Percentiles rank a stretch among this genome's conserved stretches.
These are phyloP conservation scores for Saccopteryx leptura DNA, from an alignment of 2,113 vertebrate genomes.

Conservation along the genomic window DNA sequence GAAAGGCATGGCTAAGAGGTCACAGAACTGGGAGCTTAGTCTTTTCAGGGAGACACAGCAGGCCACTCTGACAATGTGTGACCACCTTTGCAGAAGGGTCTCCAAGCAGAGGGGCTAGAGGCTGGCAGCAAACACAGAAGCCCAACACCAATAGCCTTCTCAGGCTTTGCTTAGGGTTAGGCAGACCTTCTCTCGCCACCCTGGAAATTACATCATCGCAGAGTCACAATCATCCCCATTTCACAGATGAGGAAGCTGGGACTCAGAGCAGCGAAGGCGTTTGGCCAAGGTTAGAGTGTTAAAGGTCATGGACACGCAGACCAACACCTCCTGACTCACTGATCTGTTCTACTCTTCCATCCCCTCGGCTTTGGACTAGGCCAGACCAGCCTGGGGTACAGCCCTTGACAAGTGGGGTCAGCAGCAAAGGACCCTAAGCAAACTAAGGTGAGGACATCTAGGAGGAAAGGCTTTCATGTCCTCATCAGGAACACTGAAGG, in stretches of 20 bases:
- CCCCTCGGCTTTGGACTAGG: background rate
- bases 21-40: background rate
- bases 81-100: background rate
- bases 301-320: background rate
- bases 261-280: background rate
- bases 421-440: background rate
- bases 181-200: background rate
- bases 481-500: background rate
- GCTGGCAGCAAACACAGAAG: background rate
- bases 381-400: background rate
- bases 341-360: background rate
- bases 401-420: background rate
- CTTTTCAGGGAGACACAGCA: background rate
- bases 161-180: background rate
- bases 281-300: conserved; percentile 27
- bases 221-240: background rate
- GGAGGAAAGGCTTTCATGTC: background rate
- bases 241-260: background rate
- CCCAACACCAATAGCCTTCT: background rate
- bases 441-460: background rate
- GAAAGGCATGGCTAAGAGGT: background rate
- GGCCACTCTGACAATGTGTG: background rate
- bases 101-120: background rate
- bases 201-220: background rate
- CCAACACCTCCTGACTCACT: background rate